Base-by-base conservation (phyloP, 2,113 vertebrate genomes). In the Paradoxurus hermaphroditus region DNA sequence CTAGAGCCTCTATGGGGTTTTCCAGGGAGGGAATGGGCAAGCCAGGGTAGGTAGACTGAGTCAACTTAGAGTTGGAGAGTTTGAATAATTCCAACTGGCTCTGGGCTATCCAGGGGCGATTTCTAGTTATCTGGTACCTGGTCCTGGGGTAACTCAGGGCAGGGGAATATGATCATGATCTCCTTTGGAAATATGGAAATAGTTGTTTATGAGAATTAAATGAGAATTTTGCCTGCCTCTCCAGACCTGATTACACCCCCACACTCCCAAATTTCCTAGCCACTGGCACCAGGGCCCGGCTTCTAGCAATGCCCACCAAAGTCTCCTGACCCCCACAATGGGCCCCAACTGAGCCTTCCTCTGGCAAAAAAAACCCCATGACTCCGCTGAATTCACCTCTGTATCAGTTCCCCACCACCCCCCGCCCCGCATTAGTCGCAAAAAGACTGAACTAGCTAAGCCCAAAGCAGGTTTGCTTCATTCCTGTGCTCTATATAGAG, bases 131-230 rank as follows among this genome's bases (percentile, higher is more conserved):
- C 49, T 19, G 31, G 34, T 34, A 10, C 15, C 23, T 90, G 19
- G 12, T 53, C 21, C 34, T 88, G 53, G 34, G 31, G 39, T 62
- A 16, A 62, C 9, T 78, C 44, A 56, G 29, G 67, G 23, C 41
- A 68, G 5, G 21, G 68, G 34, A 75, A 25, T 29, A n/a, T 13
- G 31, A 51, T 21, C 75, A 21, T 12, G 46, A 46, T 41, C 27
- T 90, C 75, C 23, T 90, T 89, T 65, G 41, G 56, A 82, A 87
- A 94, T 7, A 44, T 49, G 15, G 56, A 77, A 81, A 95, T 10
- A 31, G 70, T 4, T 70, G 16, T 51, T 93, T 53, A 72, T 29
- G 70, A n/a, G 46, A 34, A 93, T 46, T n/a, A 70, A 95, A 88
- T 81, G 46, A 62, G 36, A 77, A 46, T 62, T 68, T 39, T 67